A percentile compares a stretch with the other conserved stretches of the same genome.
phyloP scores from a whole-genome alignment of 1,140 invertebrate genomes.

The Bathynomus jamesi region DNA sequence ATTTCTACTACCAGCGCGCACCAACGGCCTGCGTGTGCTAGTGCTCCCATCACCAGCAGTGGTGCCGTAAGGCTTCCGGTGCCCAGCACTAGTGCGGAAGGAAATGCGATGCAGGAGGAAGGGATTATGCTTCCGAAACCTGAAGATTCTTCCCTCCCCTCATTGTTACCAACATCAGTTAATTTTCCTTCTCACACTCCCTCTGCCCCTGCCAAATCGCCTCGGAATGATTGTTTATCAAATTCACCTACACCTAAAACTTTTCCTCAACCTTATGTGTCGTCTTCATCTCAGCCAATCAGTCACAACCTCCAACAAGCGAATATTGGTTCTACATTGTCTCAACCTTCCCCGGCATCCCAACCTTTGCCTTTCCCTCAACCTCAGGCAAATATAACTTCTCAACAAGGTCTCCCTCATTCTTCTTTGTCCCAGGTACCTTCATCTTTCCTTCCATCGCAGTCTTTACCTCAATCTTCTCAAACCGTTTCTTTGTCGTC shows the following conservation, averaged over 20 bases:
- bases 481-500: neutral
- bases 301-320: neutral
- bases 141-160: neutral
- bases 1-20: constrained; percentile 6
- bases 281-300: neutral
- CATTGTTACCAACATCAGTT: neutral
- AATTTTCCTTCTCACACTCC: neutral
- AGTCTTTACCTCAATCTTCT: neutral
- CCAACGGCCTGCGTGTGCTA: constrained; percentile 33
- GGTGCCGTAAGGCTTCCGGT: constrained; percentile 33
- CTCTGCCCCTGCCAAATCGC: constrained; percentile 12
- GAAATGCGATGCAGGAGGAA: neutral
- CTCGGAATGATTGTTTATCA: neutral
- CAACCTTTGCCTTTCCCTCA: neutral
- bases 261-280: neutral
- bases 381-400: neutral
- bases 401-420: neutral
- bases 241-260: neutral
- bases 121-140: neutral
- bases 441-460: neutral
- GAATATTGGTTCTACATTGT: neutral
- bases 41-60: constrained; percentile 55
- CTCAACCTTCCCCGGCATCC: neutral
- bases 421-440: too few species aligned
- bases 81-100: constrained; percentile 10